phyloP scores from a whole-genome alignment of 2,797 vertebrate genomes.

The Rhodeus uyekii region DNA sequence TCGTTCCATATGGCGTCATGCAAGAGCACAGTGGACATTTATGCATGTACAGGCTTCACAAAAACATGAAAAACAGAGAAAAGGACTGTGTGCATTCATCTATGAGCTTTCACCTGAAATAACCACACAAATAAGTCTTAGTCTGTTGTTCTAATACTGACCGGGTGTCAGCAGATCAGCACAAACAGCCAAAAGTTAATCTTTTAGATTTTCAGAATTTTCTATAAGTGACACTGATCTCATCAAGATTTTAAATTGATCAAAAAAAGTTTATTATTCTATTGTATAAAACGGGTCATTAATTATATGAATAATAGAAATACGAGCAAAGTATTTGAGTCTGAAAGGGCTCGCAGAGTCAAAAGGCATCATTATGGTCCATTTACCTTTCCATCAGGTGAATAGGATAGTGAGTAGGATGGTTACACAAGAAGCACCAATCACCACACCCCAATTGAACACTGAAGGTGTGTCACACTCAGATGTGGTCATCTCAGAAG shows the following conservation, averaged over 20 bases:
- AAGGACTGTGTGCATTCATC: not conserved
- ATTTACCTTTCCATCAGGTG: slow-evolving; percentile 49
- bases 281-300: not conserved
- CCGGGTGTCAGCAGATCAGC: not conserved
- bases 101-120: slow-evolving; percentile 42
- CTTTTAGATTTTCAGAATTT: slow-evolving; percentile 31
- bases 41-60: slow-evolving; percentile 51
- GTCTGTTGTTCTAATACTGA: slow-evolving; percentile 2
- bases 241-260: not conserved
- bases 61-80: slow-evolving; percentile 16
- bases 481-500: not conserved
- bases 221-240: slow-evolving; percentile 18
- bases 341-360: not conserved
- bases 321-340: not conserved
- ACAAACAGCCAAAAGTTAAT: slow-evolving; percentile 40
- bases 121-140: slow-evolving; percentile 14
- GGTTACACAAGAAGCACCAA: slow-evolving; percentile 57
- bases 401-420: slow-evolving; percentile 40
- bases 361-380: slow-evolving; percentile 1
- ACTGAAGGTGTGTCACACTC: slow-evolving; percentile 47
- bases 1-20: slow-evolving; percentile 75
- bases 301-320: not conserved
- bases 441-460: not conserved
- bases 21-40: slow-evolving; percentile 11
- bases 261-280: not conserved